Conservation (phyloP, 1,140 invertebrate species). For the Pseudachorutes palmiensis region DNA sequence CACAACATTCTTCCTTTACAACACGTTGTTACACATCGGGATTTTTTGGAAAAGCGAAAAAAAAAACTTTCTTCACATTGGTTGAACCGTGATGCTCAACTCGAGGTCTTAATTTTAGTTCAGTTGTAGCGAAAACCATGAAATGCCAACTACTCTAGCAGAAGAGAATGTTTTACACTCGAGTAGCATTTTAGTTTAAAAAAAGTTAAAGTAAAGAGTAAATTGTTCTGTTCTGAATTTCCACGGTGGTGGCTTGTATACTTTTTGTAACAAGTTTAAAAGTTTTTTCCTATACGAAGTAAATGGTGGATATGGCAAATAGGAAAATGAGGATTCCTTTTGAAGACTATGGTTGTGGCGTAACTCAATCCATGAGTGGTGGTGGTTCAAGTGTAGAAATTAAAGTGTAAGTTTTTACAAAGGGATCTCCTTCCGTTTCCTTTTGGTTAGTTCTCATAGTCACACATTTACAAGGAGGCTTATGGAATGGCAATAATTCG, state of each 20-base stretch:
- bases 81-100: not conserved
- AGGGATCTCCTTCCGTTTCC: not conserved
- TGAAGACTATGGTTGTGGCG: not conserved
- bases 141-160: not conserved
- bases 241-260: not conserved
- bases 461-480: not conserved
- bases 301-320: not conserved
- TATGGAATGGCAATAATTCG: conserved; percentile 11
- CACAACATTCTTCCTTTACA: not conserved
- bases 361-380: conserved; percentile 9
- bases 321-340: not conserved
- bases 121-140: not conserved
- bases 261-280: not conserved
- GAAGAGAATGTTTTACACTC: not conserved
- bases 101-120: conserved; percentile 10
- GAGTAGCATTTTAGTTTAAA: not conserved
- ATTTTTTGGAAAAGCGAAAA: not conserved
- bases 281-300: not conserved
- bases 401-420: conserved; percentile 7
- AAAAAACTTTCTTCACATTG: not conserved
- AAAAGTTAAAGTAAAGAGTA: not conserved
- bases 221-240: not conserved
- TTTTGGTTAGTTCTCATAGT: not conserved
- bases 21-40: not conserved
- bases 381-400: conserved; percentile 10